Evolutionary conservation across 2,797 vertebrate genomes (phyloP).

Genomic region (Mareca penelope): DNA sequence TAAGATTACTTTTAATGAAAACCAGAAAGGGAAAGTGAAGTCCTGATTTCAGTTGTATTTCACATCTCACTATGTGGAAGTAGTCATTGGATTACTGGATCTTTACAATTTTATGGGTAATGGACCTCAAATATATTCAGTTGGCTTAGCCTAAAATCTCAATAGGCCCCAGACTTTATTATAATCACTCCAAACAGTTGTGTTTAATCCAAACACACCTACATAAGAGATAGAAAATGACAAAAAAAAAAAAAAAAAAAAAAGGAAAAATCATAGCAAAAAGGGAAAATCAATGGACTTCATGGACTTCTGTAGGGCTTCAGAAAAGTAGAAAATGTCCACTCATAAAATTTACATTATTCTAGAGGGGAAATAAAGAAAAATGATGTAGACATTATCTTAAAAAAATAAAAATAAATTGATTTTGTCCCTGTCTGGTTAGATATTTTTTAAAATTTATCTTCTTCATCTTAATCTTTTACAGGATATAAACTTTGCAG

Average conservation of each 20-base stretch:
- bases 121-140: not conserved
- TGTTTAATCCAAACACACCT: not conserved
- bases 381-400: too few relatives aligned
- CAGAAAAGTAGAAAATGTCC: not conserved
- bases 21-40: not conserved
- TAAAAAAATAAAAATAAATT: too few relatives aligned
- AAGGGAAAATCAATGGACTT: not conserved
- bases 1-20: slow-evolving; percentile 14
- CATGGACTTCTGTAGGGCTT: not conserved
- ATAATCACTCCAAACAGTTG: not conserved
- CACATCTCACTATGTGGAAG: not conserved
- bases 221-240: not conserved
- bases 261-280: not conserved
- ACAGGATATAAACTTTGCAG: not conserved
- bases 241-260: not conserved
- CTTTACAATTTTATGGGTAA: not conserved
- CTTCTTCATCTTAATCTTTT: not conserved
- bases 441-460: not conserved
- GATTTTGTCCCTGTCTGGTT: not conserved
- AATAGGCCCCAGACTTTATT: not conserved
- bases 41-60: not conserved
- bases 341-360: not conserved
- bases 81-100: not conserved
- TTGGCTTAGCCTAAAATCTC: not conserved
- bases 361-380: not conserved